Evolutionary conservation across 2,797 vertebrate species (phyloP).

Genomic region (Myotis findleyi): DNA sequence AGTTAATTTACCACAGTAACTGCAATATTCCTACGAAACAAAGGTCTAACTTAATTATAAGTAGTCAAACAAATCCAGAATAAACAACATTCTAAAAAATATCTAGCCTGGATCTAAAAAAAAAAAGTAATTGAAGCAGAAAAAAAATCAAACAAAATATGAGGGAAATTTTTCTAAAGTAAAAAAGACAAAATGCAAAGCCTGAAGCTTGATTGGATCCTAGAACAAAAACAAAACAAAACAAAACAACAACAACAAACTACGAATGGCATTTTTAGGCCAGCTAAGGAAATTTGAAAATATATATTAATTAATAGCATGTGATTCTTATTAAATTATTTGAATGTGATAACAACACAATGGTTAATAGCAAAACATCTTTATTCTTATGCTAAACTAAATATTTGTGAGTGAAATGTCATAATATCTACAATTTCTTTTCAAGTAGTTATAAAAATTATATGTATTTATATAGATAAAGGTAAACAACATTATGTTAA

Average conservation of each 20-base stretch:
- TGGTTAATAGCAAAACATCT: not conserved
- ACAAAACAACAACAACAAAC: not conserved
- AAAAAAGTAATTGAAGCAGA: not conserved
- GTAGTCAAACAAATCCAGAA: not conserved
- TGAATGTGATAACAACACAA: not conserved
- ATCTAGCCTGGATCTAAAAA: not conserved
- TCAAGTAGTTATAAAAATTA: conserved; percentile 2
- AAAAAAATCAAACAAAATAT: not conserved
- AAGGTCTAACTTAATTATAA: not conserved
- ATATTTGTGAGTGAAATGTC: not conserved
- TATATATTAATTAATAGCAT: not conserved
- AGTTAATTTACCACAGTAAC: not conserved
- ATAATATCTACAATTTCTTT: conserved; percentile 25
- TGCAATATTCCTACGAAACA: not conserved
- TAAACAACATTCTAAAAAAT: not conserved
- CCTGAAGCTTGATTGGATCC: not conserved
- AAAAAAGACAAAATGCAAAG: not conserved
- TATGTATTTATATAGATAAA: not conserved
- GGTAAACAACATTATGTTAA: not conserved
- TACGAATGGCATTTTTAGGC: not conserved
- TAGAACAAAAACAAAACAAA: not conserved
- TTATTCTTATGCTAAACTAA: conserved; percentile 32
- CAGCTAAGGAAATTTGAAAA: conserved; percentile 14
- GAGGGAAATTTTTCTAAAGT: not conserved
- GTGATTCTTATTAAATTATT: conserved; percentile 2